Base-by-base conservation (phyloP, 30 jellyfish, hydroid and myxozoan species). In the Mastigias papua region DNA sequence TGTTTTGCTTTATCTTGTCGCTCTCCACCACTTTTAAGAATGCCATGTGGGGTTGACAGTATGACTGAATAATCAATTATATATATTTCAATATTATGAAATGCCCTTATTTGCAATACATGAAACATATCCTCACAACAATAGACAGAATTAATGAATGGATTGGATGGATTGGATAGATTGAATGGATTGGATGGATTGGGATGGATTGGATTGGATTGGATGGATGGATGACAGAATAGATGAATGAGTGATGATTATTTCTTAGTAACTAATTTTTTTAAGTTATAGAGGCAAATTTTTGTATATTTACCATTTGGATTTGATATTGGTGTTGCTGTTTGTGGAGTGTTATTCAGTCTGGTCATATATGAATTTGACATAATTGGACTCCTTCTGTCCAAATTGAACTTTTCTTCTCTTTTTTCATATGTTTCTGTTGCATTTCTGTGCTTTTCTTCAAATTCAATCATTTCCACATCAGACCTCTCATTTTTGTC, bases 41-140 rank as follows among this genome's bases (percentile, higher is more conserved):
- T 83, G 37, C 92, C 86, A 29, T 83, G 92, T 6, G 92, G 92
- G 26, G 92, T 83, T 73, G 77, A 71, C 0, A 51, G 75, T 28
- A 54, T 65, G 20, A 27, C 91, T 82, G n/a, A n/a, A n/a, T n/a
- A n/a, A n/a, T n/a, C n/a, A n/a, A n/a, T n/a, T n/a, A n/a, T n/a
- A n/a, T n/a, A n/a, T n/a, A n/a, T n/a, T n/a, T n/a, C n/a, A n/a
- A n/a, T n/a, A n/a, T n/a, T n/a, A n/a, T n/a, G n/a, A n/a, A n/a
- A n/a, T n/a, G n/a, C n/a, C n/a, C n/a, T n/a, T n/a, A n/a, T n/a
- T n/a, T n/a, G n/a, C n/a, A n/a, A n/a, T n/a, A n/a, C n/a, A n/a
- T n/a, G n/a, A n/a, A n/a, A n/a, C n/a, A n/a, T n/a, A n/a, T n/a
- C n/a, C n/a, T n/a, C n/a, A n/a, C n/a, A n/a, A n/a, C n/a, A n/a